Percentiles rank a stretch among this genome's conserved stretches.
These are phyloP conservation scores for Serrognathus titanus DNA, from an alignment of 2,888 invertebrate species.

Conservation along the genomic window DNA sequence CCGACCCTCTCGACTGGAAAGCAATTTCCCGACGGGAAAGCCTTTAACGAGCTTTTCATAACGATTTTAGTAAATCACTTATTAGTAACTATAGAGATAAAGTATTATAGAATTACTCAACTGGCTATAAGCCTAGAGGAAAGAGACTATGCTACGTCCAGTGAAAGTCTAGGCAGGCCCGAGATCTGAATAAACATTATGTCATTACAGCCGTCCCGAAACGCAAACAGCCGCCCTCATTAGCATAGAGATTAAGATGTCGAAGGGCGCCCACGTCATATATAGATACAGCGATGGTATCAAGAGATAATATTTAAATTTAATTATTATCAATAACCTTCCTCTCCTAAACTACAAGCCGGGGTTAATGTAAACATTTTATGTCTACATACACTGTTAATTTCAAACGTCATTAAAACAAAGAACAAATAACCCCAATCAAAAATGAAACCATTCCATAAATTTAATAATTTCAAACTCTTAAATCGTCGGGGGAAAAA, in stretches of 20 bases:
- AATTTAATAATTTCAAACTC: too few species aligned
- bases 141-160: constrained; percentile 21
- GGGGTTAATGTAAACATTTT: too few species aligned
- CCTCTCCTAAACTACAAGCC: too few species aligned
- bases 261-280: constrained; percentile 17
- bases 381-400: too few species aligned
- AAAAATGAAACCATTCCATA: background rate
- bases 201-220: constrained; percentile 26
- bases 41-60: constrained; percentile 25
- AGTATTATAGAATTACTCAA: constrained; percentile 24
- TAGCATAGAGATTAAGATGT: constrained; percentile 34
- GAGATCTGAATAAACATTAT: constrained; percentile 31
- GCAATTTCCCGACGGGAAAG: constrained; percentile 16
- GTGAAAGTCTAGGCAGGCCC: constrained; percentile 20
- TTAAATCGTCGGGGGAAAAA: too few species aligned
- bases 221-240: constrained; percentile 27
- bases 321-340: background rate
- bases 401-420: background rate
- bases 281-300: background rate
- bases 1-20: background rate
- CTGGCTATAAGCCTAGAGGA: constrained; percentile 21
- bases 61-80: constrained; percentile 28
- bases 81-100: constrained; percentile 3
- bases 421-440: background rate
- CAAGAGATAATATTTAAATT: constrained; percentile 7